Evolutionary conservation across 2,888 invertebrate species (phyloP).

Genomic region (Sipha maydis): DNA sequence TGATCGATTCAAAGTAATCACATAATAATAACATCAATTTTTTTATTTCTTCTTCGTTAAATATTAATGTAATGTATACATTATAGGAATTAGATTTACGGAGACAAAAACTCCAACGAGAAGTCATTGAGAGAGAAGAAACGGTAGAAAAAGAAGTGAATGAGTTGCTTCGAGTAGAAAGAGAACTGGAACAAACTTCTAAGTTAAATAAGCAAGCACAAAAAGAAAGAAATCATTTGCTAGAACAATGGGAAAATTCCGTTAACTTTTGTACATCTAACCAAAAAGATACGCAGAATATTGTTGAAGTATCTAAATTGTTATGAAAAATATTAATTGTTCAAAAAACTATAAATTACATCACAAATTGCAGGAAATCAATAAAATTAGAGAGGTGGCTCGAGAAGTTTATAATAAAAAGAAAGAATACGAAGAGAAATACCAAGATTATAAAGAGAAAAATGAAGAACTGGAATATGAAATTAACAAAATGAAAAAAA

Average conservation of each 20-base stretch:
- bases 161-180: constrained; percentile 72
- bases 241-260: constrained; percentile 64
- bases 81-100: constrained; percentile 71
- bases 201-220: constrained; percentile 70
- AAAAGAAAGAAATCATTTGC: constrained; percentile 68
- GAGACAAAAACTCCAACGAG: constrained; percentile 70
- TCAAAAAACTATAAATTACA: background rate
- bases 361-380: constrained; percentile 52
- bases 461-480: constrained; percentile 54
- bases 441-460: constrained; percentile 49
- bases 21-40: constrained; percentile 15
- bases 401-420: constrained; percentile 47
- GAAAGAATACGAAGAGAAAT: constrained; percentile 50
- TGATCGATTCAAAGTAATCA: constrained; percentile 48
- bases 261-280: constrained; percentile 63
- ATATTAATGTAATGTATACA: constrained; percentile 15
- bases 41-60: background rate
- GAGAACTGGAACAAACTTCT: constrained; percentile 70
- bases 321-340: background rate
- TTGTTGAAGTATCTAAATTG: constrained; percentile 36
- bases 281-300: constrained; percentile 62
- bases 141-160: constrained; percentile 69
- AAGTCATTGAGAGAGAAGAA: constrained; percentile 69
- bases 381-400: constrained; percentile 40
- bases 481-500: constrained; percentile 53